Evolutionary conservation across 2,113 vertebrate species (phyloP).

Genomic region (Eudyptes chrysolophus): DNA sequence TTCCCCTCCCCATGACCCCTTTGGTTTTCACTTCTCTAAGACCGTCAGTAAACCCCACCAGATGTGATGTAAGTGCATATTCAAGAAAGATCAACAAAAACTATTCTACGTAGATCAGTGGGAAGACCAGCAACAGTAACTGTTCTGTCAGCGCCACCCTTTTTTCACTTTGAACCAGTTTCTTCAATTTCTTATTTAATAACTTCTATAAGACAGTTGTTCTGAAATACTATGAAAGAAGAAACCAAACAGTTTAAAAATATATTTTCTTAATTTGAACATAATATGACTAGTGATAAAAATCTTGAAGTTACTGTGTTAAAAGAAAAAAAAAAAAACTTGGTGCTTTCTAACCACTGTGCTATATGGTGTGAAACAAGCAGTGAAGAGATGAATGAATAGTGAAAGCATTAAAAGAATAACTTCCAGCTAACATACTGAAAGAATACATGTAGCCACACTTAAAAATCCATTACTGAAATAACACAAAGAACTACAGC

Average conservation of each 20-base stretch:
- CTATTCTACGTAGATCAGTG: neutral
- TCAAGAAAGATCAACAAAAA: neutral
- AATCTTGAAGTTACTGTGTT: neutral
- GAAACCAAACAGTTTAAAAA: neutral
- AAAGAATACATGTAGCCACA: neutral
- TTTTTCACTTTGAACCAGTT: neutral
- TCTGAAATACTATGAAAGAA: neutral
- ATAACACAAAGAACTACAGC: neutral
- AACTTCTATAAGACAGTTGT: neutral
- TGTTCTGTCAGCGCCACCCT: neutral
- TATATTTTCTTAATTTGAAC: neutral
- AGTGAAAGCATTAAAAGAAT: neutral
- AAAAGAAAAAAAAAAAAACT: neutral
- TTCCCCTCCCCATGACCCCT: neutral
- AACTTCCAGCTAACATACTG: neutral
- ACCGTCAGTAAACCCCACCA: neutral
- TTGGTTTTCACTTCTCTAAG: neutral
- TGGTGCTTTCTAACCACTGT: neutral
- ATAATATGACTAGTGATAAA: neutral
- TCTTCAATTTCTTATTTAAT: neutral
- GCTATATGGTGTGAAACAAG: neutral
- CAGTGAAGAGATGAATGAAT: neutral
- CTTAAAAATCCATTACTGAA: neutral
- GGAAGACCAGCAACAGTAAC: neutral
- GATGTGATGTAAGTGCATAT: neutral